phyloP scores from a whole-genome alignment of 2,113 vertebrate species.

The Loxodonta africana region DNA sequence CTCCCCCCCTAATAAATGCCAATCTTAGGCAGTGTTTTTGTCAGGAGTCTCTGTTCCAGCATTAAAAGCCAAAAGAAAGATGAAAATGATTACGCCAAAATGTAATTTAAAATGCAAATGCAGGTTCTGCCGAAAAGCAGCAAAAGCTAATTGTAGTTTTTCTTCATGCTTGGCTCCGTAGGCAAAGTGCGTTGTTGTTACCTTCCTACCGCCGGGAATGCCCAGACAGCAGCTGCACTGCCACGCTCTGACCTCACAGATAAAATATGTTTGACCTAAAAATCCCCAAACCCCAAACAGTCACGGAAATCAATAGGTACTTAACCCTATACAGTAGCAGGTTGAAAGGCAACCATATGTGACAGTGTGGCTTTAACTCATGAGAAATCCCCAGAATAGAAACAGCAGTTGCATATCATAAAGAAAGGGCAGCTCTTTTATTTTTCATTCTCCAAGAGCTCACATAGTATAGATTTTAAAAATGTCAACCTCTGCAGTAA shows the following conservation, averaged over 20 bases:
- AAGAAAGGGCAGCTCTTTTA: neutral
- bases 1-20: slow-evolving; percentile 61
- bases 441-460: neutral
- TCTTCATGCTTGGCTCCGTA: slow-evolving; percentile 40
- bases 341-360: neutral
- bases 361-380: slow-evolving; percentile 13
- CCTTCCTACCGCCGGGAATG: slow-evolving; percentile 75
- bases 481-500: slow-evolving; percentile 10
- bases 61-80: slow-evolving; percentile 83
- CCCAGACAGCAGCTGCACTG: slow-evolving; percentile 68
- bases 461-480: neutral
- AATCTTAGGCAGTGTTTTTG: slow-evolving; percentile 72
- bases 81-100: slow-evolving; percentile 81
- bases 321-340: neutral
- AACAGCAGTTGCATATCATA: neutral
- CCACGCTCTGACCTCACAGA: slow-evolving; percentile 81
- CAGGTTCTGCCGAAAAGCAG: slow-evolving; percentile 67
- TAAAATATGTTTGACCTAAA: slow-evolving; percentile 75
- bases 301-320: neutral
- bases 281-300: neutral
- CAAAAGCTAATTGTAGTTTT: slow-evolving; percentile 76
- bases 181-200: slow-evolving; percentile 37
- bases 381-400: neutral
- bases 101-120: slow-evolving; percentile 89
- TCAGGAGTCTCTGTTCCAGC: slow-evolving; percentile 77